Conservation (phyloP, 53 echinoderm and acorn worm genomes). For the Luidia sarsii region DNA sequence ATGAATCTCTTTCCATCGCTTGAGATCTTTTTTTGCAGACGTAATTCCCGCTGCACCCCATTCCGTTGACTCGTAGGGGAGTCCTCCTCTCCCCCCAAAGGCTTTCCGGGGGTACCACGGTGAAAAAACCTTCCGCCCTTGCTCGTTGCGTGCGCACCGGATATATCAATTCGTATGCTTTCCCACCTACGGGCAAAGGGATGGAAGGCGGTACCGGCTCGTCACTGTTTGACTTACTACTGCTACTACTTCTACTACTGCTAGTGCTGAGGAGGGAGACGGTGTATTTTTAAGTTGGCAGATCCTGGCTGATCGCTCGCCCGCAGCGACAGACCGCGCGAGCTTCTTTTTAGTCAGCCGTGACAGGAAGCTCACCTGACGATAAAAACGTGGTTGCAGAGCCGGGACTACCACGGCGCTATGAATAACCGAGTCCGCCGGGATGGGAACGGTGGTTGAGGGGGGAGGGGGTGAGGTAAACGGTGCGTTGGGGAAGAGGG, state of each 20-base stretch:
- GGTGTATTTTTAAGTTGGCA: slow-evolving; percentile 11
- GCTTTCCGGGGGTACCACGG: neutral
- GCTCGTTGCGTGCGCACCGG: slow-evolving; percentile 38
- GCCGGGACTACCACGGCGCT: too few species aligned
- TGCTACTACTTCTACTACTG: too few species aligned
- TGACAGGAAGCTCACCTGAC: slow-evolving; percentile 14
- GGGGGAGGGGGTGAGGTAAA: too few species aligned
- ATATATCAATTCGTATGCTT: slow-evolving; percentile 47
- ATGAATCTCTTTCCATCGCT: too few species aligned
- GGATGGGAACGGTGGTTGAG: neutral
- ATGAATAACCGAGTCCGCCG: slow-evolving; percentile 32
- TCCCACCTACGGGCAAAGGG: slow-evolving; percentile 18
- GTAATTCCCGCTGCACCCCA: slow-evolving; percentile 21
- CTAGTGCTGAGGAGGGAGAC: too few species aligned
- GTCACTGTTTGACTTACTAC: too few species aligned
- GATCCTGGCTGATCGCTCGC: neutral
- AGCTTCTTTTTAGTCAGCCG: slow-evolving; percentile 25
- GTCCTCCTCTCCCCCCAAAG: neutral
- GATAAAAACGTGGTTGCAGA: slow-evolving; percentile 41
- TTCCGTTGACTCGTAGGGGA: neutral
- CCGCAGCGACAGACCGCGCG: slow-evolving; percentile 1
- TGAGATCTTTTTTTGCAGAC: slow-evolving; percentile 55
- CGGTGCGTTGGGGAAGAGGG: too few species aligned
- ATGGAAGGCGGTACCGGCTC: slow-evolving; percentile 28
- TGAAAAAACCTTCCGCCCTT: too few species aligned